A percentile compares a stretch with the other conserved stretches of the same genome.
These are phyloP conservation scores for Emmelina monodactyla DNA, from an alignment of 2,888 invertebrate species.

Conservation along the genomic window DNA sequence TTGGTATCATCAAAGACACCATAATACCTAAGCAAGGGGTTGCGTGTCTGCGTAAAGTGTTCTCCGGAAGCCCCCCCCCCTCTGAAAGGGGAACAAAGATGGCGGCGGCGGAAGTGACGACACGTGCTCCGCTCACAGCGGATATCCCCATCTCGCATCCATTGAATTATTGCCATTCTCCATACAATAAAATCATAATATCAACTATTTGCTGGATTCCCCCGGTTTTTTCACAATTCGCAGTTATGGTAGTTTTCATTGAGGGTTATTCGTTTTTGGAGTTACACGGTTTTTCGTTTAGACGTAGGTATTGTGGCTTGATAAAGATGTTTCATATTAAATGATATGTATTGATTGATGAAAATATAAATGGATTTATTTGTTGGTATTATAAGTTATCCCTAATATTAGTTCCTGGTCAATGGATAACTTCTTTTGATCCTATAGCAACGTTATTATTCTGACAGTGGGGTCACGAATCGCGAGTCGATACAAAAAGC, in stretches of 20 bases:
- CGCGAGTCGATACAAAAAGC: no score
- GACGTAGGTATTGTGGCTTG: constrained; percentile 1
- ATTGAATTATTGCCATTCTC: constrained; percentile 51
- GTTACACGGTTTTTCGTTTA: constrained; percentile 18
- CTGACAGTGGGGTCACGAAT: no score
- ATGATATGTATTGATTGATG: constrained; percentile 2
- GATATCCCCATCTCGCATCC: constrained; percentile 49
- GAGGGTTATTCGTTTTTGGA: constrained; percentile 6
- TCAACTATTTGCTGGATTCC: constrained; percentile 8
- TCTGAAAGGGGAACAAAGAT: constrained; percentile 40
- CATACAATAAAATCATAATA: constrained; percentile 27
- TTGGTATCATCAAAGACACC: no score
- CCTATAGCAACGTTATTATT: no score
- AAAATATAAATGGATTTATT: no score
- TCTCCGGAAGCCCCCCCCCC: constrained; percentile 31
- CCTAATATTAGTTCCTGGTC: no score
- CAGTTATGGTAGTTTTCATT: neutral
- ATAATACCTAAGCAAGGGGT: constrained; percentile 45
- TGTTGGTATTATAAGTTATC: no score
- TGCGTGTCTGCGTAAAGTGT: constrained; percentile 39
- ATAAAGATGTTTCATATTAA: neutral
- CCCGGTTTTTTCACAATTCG: neutral
- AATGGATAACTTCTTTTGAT: no score
- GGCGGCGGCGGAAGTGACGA: constrained; percentile 54
- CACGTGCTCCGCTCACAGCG: constrained; percentile 59